A percentile compares a stretch with the other conserved stretches of the same genome.
Conservation (phyloP, 2,797 vertebrate genomes). For the Mormyrus hasselquistii region DNA sequence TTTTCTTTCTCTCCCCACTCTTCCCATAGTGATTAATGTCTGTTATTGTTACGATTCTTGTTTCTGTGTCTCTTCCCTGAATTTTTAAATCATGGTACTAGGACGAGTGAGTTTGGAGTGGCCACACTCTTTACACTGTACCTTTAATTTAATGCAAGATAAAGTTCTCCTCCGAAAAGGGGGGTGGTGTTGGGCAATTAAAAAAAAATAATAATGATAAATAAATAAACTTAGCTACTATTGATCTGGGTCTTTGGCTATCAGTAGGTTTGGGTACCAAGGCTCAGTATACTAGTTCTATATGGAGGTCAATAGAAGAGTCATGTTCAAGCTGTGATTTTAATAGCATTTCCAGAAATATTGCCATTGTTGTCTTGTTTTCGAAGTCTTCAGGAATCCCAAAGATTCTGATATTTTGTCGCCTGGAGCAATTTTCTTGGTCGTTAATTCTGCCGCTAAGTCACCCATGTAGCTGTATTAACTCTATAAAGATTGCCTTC, state of each 20-base stretch:
- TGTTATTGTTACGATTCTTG: no score
- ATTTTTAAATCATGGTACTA: no score
- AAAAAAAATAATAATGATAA: no score
- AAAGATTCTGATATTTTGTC: not conserved
- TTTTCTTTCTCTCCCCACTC: no score
- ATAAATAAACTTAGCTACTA: not conserved
- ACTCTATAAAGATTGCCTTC: not conserved
- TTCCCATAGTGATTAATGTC: no score
- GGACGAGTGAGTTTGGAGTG: no score
- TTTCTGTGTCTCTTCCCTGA: no score
- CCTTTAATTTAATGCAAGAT: no score
- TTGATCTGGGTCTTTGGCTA: not conserved
- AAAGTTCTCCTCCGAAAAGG: no score
- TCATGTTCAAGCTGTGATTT: not conserved
- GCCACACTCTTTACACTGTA: no score
- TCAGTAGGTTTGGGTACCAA: not conserved
- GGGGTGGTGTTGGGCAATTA: no score
- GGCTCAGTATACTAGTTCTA: not conserved
- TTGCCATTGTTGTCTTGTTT: not conserved
- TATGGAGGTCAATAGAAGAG: not conserved
- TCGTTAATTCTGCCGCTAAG: not conserved
- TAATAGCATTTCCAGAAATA: not conserved
- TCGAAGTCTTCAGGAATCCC: not conserved
- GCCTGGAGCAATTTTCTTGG: not conserved
- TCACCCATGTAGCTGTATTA: not conserved